Conservation (phyloP, 2,888 invertebrate genomes). For the Xestia sexstrigata region DNA sequence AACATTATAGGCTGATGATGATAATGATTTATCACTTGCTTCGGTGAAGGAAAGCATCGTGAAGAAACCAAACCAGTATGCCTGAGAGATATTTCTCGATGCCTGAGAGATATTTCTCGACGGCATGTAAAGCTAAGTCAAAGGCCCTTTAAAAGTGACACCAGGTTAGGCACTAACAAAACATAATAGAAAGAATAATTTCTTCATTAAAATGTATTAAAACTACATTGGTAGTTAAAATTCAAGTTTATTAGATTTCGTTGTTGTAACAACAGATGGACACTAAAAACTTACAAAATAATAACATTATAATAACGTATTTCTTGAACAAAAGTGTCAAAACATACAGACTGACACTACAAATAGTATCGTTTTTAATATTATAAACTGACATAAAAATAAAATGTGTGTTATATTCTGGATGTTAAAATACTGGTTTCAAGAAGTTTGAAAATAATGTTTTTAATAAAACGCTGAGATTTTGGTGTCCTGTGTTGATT, state of each 20-base stretch:
- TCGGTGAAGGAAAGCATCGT: no score
- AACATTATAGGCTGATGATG: no score
- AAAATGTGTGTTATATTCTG: not conserved
- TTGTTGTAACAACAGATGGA: no score
- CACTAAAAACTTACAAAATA: not conserved
- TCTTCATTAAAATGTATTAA: not conserved
- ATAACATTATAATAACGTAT: not conserved
- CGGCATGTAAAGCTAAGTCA: no score
- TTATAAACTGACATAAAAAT: not conserved
- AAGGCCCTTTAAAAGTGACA: no score
- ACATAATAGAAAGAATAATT: no score
- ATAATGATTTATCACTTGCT: no score
- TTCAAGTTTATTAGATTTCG: not conserved
- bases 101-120: no score
- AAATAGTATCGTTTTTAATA: not conserved
- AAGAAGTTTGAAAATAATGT: not conserved
- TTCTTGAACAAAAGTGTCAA: not conserved
- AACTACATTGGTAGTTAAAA: not conserved
- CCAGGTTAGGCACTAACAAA: no score
- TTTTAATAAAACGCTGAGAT: not conserved
- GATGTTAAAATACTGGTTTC: conserved; percentile 9
- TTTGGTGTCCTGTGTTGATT: not conserved
- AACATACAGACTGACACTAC: not conserved
- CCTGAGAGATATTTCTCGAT: no score
- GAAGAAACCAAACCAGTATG: no score